Evolutionary conservation across 1,140 invertebrate species (phyloP), one percentile per base, ranked within the genome.

Genomic region (Bicyclus anynana): DNA sequence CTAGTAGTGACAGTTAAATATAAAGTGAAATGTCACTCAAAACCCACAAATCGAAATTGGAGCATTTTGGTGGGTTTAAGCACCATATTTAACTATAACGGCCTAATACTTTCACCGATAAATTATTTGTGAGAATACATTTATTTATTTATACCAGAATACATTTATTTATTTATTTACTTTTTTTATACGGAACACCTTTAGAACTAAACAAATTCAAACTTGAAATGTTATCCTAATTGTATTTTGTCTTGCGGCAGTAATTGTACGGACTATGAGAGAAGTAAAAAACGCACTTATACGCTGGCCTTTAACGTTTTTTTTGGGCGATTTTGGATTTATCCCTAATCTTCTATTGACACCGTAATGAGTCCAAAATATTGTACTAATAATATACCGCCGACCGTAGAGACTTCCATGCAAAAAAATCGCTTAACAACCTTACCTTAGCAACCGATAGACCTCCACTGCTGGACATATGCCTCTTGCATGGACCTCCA

Each of bases 341-440:
- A 84, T 82, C 80, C 81, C 81, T 84, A 87, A 87, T 87, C 81
- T 87, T 75, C 70, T 78, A 87, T 87, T 87, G 84, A 87, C 84
- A 87, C 69, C 59, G 84, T 87, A 87, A 87, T 87, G 77, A 87
- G 80, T 67, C 71, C 71, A 54, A 84, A 84, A 87, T 87, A 84
- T 87, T 81, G 79, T 84, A 84, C 69, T 64, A 60, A 44, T 59
- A 54, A 62, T 67, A 68, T 61, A 69, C 35, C 3, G 53, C 33
- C 48, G 67, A 13, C 5, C 14, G 51, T 78, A 59, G 76, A 83
- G 74, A 58, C 46, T 42, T 47, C 40, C 9, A 7, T 23, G 12
- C 29, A 50, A 7, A 42, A 27, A 26, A 35, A 47, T 53, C 46
- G 16, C 54, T 47, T 44, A 42, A 17, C n/a, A 42, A 49, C 53